Evolutionary conservation across 2,888 invertebrate genomes (phyloP).

Genomic region (Uropetala carovei): DNA sequence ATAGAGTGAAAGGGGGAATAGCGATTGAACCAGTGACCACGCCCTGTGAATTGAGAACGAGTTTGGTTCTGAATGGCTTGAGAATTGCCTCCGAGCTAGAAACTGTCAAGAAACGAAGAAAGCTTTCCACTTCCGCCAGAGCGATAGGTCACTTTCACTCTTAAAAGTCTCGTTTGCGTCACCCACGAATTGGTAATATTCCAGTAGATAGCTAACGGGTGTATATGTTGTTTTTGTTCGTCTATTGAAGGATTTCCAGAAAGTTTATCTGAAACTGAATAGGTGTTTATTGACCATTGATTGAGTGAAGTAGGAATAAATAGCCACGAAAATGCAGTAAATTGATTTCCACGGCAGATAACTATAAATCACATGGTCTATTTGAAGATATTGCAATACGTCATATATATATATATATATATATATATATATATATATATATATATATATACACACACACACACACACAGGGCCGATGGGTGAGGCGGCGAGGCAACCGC

Average conservation of each 20-base stretch:
- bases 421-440: too few species aligned
- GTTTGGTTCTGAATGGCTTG: conserved; percentile 62
- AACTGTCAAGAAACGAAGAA: conserved; percentile 64
- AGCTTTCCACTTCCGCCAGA: conserved; percentile 56
- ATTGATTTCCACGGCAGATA: too few species aligned
- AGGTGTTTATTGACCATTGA: too few species aligned
- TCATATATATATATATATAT: too few species aligned
- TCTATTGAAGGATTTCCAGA: conserved; percentile 14
- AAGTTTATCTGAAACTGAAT: background rate
- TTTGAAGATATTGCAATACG: too few species aligned
- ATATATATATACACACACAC: too few species aligned
- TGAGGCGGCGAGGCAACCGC: too few species aligned
- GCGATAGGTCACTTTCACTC: conserved; percentile 64
- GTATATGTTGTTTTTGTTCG: background rate
- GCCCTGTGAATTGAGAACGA: conserved; percentile 59
- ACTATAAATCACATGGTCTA: too few species aligned
- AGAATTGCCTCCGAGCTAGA: conserved; percentile 61
- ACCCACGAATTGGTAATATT: conserved; percentile 49
- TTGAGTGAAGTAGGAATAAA: too few species aligned
- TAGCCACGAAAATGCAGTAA: too few species aligned
- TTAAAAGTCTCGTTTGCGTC: conserved; percentile 60
- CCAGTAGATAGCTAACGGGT: conserved; percentile 29
- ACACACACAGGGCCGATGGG: too few species aligned
- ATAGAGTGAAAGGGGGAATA: conserved; percentile 28
- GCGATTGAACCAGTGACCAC: conserved; percentile 40